A percentile compares a stretch with the other conserved stretches of the same genome.
Evolutionary conservation across 2,113 vertebrate species (phyloP).

Genomic region (Ceyx melanurus): DNA sequence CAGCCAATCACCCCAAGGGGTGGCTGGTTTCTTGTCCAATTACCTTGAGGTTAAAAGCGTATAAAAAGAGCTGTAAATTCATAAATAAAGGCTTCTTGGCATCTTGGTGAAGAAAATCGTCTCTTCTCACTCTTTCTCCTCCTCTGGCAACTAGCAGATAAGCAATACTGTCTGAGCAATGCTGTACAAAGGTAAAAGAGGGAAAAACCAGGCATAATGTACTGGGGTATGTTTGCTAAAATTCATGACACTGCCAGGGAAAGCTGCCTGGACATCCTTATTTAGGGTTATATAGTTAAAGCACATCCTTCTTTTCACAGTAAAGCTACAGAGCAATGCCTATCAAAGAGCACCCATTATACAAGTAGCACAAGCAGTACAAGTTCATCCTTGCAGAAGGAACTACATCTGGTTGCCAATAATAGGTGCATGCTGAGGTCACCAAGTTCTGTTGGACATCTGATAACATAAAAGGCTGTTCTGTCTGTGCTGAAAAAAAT

Average conservation of each 20-base stretch:
- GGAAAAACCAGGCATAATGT: neutral
- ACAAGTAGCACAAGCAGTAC: neutral
- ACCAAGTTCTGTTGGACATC: neutral
- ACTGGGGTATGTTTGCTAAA: neutral
- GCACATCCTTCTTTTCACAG: neutral
- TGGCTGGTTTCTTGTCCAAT: too few relatives aligned
- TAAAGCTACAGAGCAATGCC: neutral
- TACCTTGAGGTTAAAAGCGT: too few relatives aligned
- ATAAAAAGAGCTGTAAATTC: too few relatives aligned
- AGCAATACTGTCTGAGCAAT: neutral
- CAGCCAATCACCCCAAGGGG: too few relatives aligned
- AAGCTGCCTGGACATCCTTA: neutral
- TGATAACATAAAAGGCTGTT: neutral
- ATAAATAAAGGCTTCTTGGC: too few relatives aligned
- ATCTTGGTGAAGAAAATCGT: too few relatives aligned
- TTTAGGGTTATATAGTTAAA: neutral
- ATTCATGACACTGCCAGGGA: neutral
- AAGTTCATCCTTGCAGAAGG: neutral
- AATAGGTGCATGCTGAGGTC: neutral
- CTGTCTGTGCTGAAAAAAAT: neutral
- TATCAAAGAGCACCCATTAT: neutral
- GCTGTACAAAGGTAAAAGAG: neutral
- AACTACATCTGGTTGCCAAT: neutral
- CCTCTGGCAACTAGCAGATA: too few relatives aligned
- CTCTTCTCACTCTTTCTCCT: too few relatives aligned